Conservation (phyloP, 2,113 vertebrate species). For the Echinops telfairi region DNA sequence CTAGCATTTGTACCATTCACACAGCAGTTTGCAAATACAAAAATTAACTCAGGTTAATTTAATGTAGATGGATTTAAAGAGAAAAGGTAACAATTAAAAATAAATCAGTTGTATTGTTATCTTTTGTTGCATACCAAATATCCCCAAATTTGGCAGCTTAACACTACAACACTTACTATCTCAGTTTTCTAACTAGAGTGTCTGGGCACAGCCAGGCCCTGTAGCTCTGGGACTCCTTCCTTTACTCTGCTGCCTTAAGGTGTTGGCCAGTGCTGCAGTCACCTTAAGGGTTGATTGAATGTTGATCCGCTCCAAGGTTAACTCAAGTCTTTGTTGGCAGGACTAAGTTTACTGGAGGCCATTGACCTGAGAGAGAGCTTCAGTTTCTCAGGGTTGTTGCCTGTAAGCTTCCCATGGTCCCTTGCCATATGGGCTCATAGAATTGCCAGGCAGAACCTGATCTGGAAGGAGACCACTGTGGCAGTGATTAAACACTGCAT, state of each 20-base stretch:
- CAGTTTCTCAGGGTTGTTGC: neutral
- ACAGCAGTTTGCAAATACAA: too few species aligned
- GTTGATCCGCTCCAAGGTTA: neutral
- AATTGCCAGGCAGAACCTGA: neutral
- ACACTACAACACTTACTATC: neutral
- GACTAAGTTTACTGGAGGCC: neutral
- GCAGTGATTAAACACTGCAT: neutral
- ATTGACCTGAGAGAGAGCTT: neutral
- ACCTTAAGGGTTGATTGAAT: neutral
- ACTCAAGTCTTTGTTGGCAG: neutral
- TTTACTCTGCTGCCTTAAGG: neutral
- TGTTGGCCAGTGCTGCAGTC: neutral
- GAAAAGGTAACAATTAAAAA: neutral
- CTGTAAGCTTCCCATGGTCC: neutral
- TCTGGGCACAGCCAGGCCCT: neutral
- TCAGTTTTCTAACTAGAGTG: neutral
- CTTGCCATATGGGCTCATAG: neutral
- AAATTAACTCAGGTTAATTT: neutral
- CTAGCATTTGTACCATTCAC: neutral
- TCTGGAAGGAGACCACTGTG: neutral
- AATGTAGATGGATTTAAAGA: neutral
- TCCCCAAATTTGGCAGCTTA: neutral
- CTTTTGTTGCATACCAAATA: neutral
- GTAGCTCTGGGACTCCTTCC: neutral
- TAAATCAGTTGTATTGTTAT: neutral